Evolutionary conservation across 1,140 invertebrate genomes (phyloP), one percentile per base, ranked within the genome.

Genomic region (Marisa cornuarietis): DNA sequence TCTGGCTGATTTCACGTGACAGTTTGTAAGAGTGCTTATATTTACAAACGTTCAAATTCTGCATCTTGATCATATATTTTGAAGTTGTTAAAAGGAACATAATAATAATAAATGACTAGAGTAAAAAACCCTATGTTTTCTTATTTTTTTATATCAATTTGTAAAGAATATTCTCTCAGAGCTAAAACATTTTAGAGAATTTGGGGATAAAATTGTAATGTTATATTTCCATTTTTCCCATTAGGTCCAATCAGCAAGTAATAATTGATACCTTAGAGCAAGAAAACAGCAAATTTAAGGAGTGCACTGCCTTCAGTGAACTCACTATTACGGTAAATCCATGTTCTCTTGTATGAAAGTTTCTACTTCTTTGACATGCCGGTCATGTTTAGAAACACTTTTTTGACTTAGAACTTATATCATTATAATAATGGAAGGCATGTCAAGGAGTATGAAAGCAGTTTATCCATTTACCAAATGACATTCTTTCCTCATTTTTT

Each of bases 261-360:
- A 83, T 89, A 3, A 85, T 88, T 42, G 89, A 90, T 68, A 87
- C 87, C 31, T 82, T 89, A 42, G 85, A 88, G 72, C 88, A 90
- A 71, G 89, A 90, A 81, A 90, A 86, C 73, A 63, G 83, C 16
- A 90, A 90, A 72, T 89, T 90, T 82, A 71, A 58, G 6, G 87
- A 89, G 14, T 87, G 85, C 79, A 77, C 83, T 26, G 81, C 85
- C 18, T 76, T 87, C 63, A 83, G 79, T 78, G 82, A 87, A 20
- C 80, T 90, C 9, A 71, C 79, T 42, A 83, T 85, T 71, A 87
- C 81, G 31, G 87, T 89, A 86, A 85, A 80, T 81, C 49, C 14
- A 26, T 1, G 24, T 68, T 26, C 0, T 5, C 6, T 7, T 68
- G 11, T 6, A 24, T 24, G 31, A 10, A 68, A 68, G 8, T 68